Evolutionary conservation across 1,140 invertebrate species (phyloP), one percentile per base, ranked within the genome.

Genomic region (Pseudomyrmex sp.): DNA sequence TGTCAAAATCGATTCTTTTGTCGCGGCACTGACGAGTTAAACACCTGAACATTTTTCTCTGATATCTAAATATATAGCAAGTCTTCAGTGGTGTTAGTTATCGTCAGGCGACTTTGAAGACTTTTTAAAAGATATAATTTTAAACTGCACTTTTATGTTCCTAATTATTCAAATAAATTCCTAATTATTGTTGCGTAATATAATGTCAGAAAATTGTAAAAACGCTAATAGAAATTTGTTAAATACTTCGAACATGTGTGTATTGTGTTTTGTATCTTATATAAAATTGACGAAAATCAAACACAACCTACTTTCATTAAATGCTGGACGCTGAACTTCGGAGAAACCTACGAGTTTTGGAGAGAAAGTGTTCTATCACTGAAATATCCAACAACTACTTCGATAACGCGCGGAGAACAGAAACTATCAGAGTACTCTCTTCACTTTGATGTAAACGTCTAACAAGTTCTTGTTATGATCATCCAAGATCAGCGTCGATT

Each of bases 1-100:
- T 35, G 35, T 35, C 35, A 35, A 35, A 86, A 82, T 63, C 68
- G 63, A 88, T 72, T 87, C 26, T 18, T 80, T 35, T 35, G 12
- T 10, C 20, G 15, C 13, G 7, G 18, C 65, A 13, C 62, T n/a
- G 48, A 0, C 35, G 20, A n/a, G 15, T n/a, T 76, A 54, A 72
- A 70, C 44, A 15, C 70, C 23, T n/a, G 46, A 7, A 5, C 35
- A 35, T 35, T 58, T 72, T 15, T 48, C 66, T 59, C 72, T 10
- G 44, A 72, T 80, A 26, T 10, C 46, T 48, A 26, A 18, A 48
- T 59, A 20, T 8, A 8, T 26, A 7, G 46, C 44, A n/a, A 46
- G 46, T 26, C 10, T 56, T 58, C 4, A 44, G 46, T 50, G 8
- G 7, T 26, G n/a, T 1, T 9, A 62, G 3, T 3, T 26, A 26